Base-by-base conservation (phyloP, 2,113 vertebrate species). In the Mormoops blainvillei region DNA sequence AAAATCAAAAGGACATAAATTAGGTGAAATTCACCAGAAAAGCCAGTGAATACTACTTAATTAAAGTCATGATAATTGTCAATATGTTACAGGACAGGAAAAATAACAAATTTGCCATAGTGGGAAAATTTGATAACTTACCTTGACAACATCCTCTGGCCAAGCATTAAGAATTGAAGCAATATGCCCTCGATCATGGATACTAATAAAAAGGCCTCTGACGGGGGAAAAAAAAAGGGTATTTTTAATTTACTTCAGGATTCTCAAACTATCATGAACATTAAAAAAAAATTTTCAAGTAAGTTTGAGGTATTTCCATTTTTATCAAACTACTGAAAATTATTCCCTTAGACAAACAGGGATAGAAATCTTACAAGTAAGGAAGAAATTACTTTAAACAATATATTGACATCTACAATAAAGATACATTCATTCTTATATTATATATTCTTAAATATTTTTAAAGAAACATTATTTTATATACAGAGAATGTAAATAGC, bases 181-280 rank as follows among this genome's bases (percentile, higher is more conserved):
- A 68, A 99, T 99, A 95, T 99, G 99, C 24, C 99, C 99, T 82
- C 98, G 98, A 96, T 99, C 99, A 80, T 99, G 99, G 90, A 99
- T 99, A 65, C 99, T 99, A 97, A 99, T 99, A 98, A 99, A 99
- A 87, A 99, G 99, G 45, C 99, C 99, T 98, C 99, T 99, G 97
- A 19, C 96, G 98, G 45, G 98, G 45, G 96, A 94, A 84, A 94
- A 96, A 36, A 58, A 87, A 45, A 83, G 26, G 26, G 22, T 4
- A 52, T 1, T 86, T 97, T 78, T 87, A 41, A 92, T 52, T 90
- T 82, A 94, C 68, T 95, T 92, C 54, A 95, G 41, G 65, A 19
- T 36, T 94, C 19, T 67, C 61, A 94, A 96, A 68, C 58, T 45
- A 63, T 45, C 36, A 90, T 19, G 36, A 87, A 85, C 41, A 92